These are phyloP conservation scores for Falco biarmicus DNA, from an alignment of 2,797 vertebrate genomes.

Conservation along the genomic window DNA sequence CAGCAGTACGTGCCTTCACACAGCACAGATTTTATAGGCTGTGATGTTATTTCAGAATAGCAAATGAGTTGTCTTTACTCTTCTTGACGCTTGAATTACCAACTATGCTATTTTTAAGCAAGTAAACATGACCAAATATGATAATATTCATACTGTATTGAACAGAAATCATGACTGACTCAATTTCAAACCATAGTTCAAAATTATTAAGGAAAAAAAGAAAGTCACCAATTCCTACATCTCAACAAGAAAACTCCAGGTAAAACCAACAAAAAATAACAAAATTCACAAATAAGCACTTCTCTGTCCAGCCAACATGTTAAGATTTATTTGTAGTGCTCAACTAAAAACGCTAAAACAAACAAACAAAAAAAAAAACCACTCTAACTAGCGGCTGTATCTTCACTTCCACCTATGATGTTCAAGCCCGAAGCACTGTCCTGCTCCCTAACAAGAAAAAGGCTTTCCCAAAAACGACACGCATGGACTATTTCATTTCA, in stretches of 20 bases:
- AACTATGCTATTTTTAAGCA: neutral
- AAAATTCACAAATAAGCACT: neutral
- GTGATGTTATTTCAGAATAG: neutral
- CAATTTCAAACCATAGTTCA: neutral
- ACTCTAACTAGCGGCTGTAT: neutral
- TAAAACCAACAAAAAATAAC: neutral
- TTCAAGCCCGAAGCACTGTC: neutral
- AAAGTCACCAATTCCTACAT: neutral
- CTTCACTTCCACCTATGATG: neutral
- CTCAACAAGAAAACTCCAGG: neutral
- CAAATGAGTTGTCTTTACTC: neutral
- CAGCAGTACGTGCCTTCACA: neutral
- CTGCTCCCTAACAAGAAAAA: neutral
- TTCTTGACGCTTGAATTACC: neutral
- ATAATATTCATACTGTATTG: neutral
- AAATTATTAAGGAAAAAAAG: neutral
- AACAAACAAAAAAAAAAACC: neutral
- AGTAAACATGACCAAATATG: neutral
- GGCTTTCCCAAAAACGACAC: rapidly evolving
- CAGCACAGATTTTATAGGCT: neutral
- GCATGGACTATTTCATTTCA: rapidly evolving
- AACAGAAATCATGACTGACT: neutral
- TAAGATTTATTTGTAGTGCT: neutral
- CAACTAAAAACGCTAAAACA: neutral
- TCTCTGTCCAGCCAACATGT: neutral